Percentiles rank a stretch among this genome's conserved stretches.
phyloP scores from a whole-genome alignment of 2,113 vertebrate genomes.

The Odocoileus virginianus region DNA sequence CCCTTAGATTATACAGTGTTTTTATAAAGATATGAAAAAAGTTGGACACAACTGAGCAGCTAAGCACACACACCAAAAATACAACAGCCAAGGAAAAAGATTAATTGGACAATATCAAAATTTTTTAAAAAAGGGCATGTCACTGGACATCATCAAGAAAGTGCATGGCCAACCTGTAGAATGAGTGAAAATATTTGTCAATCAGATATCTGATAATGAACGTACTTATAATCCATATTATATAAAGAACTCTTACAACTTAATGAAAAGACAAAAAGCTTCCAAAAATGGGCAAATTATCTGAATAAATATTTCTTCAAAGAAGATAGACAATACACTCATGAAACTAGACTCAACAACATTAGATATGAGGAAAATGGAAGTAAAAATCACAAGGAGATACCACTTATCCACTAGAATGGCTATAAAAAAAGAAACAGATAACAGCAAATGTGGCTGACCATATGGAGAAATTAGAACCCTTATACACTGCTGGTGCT shows the following conservation, averaged over 20 bases:
- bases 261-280: neutral
- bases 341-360: neutral
- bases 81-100: neutral
- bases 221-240: neutral
- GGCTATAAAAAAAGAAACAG: neutral
- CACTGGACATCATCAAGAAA: neutral
- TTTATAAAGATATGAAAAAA: neutral
- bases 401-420: neutral
- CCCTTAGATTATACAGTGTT: neutral
- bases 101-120: neutral
- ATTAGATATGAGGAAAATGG: neutral
- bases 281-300: neutral
- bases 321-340: neutral
- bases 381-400: neutral
- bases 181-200: neutral
- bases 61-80: neutral
- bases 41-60: neutral
- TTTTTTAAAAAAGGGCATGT: neutral
- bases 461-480: neutral
- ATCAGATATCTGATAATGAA: neutral
- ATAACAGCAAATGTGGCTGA: neutral
- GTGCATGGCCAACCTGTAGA: neutral
- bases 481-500: neutral
- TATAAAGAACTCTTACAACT: neutral
- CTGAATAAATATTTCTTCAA: neutral